phyloP scores from a whole-genome alignment of 2,797 vertebrate genomes.

The Paguma larvata region DNA sequence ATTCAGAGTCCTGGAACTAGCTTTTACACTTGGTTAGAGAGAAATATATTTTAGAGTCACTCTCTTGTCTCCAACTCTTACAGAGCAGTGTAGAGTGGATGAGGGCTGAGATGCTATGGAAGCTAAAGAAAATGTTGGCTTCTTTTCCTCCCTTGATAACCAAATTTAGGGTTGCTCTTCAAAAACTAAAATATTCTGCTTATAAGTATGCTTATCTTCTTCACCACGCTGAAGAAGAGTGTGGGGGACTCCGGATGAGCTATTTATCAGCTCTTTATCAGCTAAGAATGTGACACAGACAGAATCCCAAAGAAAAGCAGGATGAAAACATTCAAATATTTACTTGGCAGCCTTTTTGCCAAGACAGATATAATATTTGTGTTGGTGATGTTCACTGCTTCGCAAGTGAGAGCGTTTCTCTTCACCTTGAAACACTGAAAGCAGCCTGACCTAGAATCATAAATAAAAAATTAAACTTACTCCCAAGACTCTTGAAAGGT shows the following conservation, averaged over 20 bases:
- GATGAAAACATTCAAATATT: not conserved
- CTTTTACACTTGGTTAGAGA: conserved; percentile 63
- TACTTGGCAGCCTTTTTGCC: not conserved
- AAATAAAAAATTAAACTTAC: not conserved
- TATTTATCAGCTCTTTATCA: not conserved
- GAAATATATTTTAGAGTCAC: not conserved
- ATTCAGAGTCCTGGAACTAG: conserved; percentile 51
- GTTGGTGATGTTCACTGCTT: not conserved
- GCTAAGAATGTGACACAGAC: conserved; percentile 7
- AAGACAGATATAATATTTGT: not conserved
- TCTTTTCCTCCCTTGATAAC: not conserved
- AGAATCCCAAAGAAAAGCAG: conserved; percentile 18
- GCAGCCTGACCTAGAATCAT: not conserved
- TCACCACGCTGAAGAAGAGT: not conserved
- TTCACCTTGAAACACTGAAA: not conserved
- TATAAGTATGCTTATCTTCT: not conserved
- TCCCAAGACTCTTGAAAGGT: not conserved
- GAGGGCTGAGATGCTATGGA: not conserved
- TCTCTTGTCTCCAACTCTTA: conserved; percentile 21
- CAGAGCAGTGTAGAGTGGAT: not conserved
- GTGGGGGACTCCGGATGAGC: not conserved
- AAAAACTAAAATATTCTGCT: conserved; percentile 48
- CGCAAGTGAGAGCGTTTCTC: not conserved
- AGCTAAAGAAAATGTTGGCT: not conserved
- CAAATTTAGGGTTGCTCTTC: not conserved